phyloP scores from a whole-genome alignment of 1,140 invertebrate species.

The Phymastichus coffea region DNA sequence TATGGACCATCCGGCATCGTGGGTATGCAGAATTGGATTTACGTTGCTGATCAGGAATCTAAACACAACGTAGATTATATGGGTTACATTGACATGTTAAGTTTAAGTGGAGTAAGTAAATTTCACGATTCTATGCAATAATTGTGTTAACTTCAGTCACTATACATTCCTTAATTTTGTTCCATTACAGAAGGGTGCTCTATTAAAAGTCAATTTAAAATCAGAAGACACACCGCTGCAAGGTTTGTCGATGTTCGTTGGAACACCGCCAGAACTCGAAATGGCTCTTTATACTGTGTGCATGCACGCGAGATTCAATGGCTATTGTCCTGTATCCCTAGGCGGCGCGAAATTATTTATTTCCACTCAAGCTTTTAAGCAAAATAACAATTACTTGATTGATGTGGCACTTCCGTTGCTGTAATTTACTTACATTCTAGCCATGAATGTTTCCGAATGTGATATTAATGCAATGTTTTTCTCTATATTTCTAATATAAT shows the following conservation, averaged over 20 bases:
- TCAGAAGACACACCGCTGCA: constrained; percentile 74
- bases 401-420: constrained; percentile 73
- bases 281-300: constrained; percentile 87
- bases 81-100: constrained; percentile 71
- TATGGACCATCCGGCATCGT: constrained; percentile 64
- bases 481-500: too few species aligned
- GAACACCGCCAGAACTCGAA: constrained; percentile 90
- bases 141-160: constrained; percentile 2
- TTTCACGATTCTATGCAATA: constrained; percentile 10
- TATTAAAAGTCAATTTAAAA: constrained; percentile 76
- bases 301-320: constrained; percentile 71
- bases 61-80: constrained; percentile 71
- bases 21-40: constrained; percentile 87
- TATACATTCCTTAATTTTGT: constrained; percentile 13
- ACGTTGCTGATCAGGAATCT: constrained; percentile 72
- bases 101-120: constrained; percentile 67
- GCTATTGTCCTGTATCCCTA: constrained; percentile 72
- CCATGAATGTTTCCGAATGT: too few species aligned
- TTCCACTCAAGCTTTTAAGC: constrained; percentile 69
- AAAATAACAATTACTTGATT: constrained; percentile 73
- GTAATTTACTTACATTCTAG: too few species aligned
- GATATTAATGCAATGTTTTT: too few species aligned
- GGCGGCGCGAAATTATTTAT: constrained; percentile 68
- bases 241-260: constrained; percentile 79
- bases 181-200: constrained; percentile 63